phyloP scores from a whole-genome alignment of 2,888 invertebrate genomes.

The Zygothrica quintamaculata region DNA sequence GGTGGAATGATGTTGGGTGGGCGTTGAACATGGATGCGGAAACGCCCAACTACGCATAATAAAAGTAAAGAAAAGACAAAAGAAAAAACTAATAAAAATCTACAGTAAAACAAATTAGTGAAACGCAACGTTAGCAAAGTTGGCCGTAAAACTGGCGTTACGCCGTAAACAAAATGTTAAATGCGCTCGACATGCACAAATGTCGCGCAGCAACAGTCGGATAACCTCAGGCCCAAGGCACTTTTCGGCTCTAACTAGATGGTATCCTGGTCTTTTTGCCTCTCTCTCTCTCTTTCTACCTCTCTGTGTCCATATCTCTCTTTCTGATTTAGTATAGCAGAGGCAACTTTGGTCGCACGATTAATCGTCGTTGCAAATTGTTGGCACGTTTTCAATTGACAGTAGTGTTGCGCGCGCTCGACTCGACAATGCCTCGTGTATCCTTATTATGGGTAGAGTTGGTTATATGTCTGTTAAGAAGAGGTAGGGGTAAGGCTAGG shows the following conservation, averaged over 20 bases:
- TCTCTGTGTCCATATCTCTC: neutral
- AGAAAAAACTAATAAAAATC: too few species aligned
- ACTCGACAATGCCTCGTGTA: slow-evolving; percentile 25
- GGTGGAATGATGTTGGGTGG: neutral
- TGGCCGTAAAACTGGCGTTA: slow-evolving; percentile 47
- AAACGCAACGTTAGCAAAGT: slow-evolving; percentile 41
- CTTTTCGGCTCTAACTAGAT: neutral
- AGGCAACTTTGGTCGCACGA: slow-evolving; percentile 71
- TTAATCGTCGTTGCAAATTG: slow-evolving; percentile 84
- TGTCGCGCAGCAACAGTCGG: slow-evolving; percentile 27
- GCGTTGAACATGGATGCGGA: slow-evolving; percentile 1
- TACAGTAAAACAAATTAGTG: slow-evolving; percentile 61
- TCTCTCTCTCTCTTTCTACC: neutral
- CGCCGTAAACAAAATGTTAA: slow-evolving; percentile 74
- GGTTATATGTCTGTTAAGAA: too few species aligned
- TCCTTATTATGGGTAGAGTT: too few species aligned
- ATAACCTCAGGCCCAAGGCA: neutral
- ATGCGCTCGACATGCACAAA: slow-evolving; percentile 72
- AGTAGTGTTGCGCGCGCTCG: slow-evolving; percentile 51
- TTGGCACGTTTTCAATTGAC: slow-evolving; percentile 84
- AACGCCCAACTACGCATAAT: slow-evolving; percentile 60
- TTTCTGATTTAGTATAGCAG: neutral
- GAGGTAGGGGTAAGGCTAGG: too few species aligned
- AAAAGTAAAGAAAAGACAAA: too few species aligned
- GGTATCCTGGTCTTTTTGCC: slow-evolving; percentile 1